Percentiles rank a stretch among this genome's conserved stretches.
phyloP scores from a whole-genome alignment of 1,140 invertebrate genomes.

The Calephelis virginiensis region DNA sequence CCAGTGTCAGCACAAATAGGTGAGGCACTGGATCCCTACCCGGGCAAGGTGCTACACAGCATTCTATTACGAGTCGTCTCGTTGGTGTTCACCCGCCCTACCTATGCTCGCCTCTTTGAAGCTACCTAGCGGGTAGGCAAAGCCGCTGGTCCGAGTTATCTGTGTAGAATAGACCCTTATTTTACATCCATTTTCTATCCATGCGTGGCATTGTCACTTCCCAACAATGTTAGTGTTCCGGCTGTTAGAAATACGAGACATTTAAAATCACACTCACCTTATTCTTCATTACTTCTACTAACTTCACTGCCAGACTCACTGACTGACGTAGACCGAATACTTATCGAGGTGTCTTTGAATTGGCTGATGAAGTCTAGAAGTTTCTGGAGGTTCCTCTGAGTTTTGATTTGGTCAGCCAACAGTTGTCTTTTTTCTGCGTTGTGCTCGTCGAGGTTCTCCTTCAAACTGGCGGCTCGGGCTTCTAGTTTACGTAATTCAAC shows the following conservation, averaged over 20 bases:
- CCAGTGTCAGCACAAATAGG: no score
- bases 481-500: slow-evolving; percentile 69
- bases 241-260: not conserved
- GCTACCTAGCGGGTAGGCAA: no score
- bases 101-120: no score
- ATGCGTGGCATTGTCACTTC: not conserved
- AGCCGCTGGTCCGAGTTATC: no score
- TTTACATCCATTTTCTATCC: not conserved
- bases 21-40: no score
- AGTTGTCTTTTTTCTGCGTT: slow-evolving; percentile 69
- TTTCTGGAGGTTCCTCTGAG: slow-evolving; percentile 71
- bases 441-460: slow-evolving; percentile 72
- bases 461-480: slow-evolving; percentile 60
- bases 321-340: slow-evolving; percentile 54
- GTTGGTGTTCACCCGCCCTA: no score
- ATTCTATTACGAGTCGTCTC: no score
- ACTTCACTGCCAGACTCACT: slow-evolving; percentile 64
- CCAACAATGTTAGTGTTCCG: no score
- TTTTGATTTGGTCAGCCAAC: slow-evolving; percentile 71
- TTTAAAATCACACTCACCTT: slow-evolving; percentile 26
- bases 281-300: slow-evolving; percentile 70
- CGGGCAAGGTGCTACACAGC: no score
- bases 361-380: slow-evolving; percentile 73
- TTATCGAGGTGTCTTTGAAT: slow-evolving; percentile 72
- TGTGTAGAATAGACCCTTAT: no score